Base-by-base conservation (phyloP, 1,140 invertebrate species). In the Sycophaga agraensis region DNA sequence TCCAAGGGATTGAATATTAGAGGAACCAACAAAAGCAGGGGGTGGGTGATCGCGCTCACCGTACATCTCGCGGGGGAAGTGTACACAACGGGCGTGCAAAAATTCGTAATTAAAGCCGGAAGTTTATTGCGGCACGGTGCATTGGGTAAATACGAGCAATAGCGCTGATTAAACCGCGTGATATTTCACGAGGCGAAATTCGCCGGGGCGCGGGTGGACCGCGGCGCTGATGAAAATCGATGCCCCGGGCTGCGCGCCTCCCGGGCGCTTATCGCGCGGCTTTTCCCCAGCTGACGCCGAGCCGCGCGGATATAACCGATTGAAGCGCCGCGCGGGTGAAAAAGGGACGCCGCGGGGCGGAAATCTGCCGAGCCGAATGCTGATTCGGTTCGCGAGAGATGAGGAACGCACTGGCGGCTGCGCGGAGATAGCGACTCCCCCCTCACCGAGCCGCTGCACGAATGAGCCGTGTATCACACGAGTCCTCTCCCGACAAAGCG, bases 331-430 rank as follows among this genome's bases (percentile, higher is more conserved):
- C 11, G 11, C n/a, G n/a, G n/a, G n/a, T n/a, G n/a, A n/a, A n/a
- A 56, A 40, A 61, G 54, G 43, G 17, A 16, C 34, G 3, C 45
- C 56, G n/a, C 16, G 12, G 46, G 48, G 14, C 26, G 21, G 4
- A 65, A 65, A 59, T 64, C 51, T 51, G 50, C 37, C 50, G 56
- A 56, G 48, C 51, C 55, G 37, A 48, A 42, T n/a, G n/a, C n/a
- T n/a, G n/a, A n/a, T n/a, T n/a, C n/a, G n/a, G n/a, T n/a, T n/a
- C n/a, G n/a, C n/a, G n/a, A n/a, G n/a, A n/a, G n/a, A n/a, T n/a
- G n/a, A n/a, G n/a, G n/a, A n/a, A n/a, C n/a, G n/a, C n/a, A n/a
- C n/a, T n/a, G n/a, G n/a, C n/a, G n/a, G n/a, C n/a, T n/a, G 2
- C n/a, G 37, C 37, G 37, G 8, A 39, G 37, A 17, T 8, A 37